Evolutionary conservation across 2,888 invertebrate species (phyloP), one percentile per base, ranked within the genome.

Genomic region (Polydrusus cervinus): DNA sequence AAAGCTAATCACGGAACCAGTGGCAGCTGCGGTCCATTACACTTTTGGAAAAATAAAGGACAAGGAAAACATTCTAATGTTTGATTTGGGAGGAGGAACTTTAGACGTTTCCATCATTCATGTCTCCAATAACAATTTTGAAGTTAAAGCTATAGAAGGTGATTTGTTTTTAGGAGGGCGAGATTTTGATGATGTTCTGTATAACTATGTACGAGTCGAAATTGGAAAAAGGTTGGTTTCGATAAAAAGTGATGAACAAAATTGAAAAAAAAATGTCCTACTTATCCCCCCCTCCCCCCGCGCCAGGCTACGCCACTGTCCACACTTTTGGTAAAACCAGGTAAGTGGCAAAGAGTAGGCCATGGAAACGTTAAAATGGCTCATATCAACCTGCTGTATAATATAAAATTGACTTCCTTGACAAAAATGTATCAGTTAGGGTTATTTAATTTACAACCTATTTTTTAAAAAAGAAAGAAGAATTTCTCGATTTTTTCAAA

Each of bases 41-140:
- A 68, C 68, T 8, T 62, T 25, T n/a, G 20, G 67, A 11, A 78
- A 78, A 38, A 60, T 53, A 14, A 76, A 74, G 20, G 60, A 78
- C 25, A 69, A 76, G 38, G 69, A 49, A 53, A 78, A 76, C n/a
- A 60, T 80, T 55, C 47, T 80, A 3, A 78, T 81, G 18, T 81
- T 80, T 71, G 82, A 82, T 45, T 77, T 79, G 10, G 81, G 80
- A 7, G 82, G 82, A 43, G 82, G 82, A 18, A 82, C 82, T 13
- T 76, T 81, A 38, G 82, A 82, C 57, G 80, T 82, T 13, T 81
- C 81, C 8, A 64, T 82, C 10, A 71, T 82, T 20, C 57, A 66
- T 45, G 75, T 78, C 40, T 71, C 34, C 53, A 74, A 69, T 61
- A 77, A 71, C 61, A 45, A 62, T 30, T 78, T 78, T 60, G 57